A percentile compares a stretch with the other conserved stretches of the same genome.
phyloP scores from a whole-genome alignment of 2,113 vertebrate genomes.

The Nycticorax nycticorax region DNA sequence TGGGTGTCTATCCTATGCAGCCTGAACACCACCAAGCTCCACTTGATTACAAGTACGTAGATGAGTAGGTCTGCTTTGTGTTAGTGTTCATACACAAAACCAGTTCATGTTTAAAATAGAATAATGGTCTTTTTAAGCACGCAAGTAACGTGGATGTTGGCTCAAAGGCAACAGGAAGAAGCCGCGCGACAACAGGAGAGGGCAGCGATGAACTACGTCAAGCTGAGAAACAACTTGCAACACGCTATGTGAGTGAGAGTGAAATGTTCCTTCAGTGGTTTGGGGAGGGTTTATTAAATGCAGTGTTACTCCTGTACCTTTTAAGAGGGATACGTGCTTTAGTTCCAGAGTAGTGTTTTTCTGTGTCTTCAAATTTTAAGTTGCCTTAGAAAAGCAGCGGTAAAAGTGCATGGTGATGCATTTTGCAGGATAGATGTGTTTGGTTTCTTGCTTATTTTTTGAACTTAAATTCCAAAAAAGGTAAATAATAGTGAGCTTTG shows the following conservation, averaged over 20 bases:
- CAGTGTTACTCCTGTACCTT: not conserved
- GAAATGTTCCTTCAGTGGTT: not conserved
- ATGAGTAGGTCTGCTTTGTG: conserved; percentile 53
- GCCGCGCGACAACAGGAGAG: conserved; percentile 92
- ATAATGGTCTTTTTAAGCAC: conserved; percentile 86
- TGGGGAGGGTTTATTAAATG: not conserved
- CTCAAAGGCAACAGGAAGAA: conserved; percentile 96
- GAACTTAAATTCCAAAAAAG: not conserved
- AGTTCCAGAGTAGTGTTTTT: not conserved
- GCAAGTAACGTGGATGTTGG: conserved; percentile 99
- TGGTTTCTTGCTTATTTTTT: not conserved
- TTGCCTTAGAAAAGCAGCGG: not conserved
- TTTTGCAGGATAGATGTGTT: not conserved
- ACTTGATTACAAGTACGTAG: conserved; percentile 96
- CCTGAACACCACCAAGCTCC: conserved; percentile 92
- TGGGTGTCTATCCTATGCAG: conserved; percentile 93
- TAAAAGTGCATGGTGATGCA: not conserved
- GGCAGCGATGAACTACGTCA: conserved; percentile 95
- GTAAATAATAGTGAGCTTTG: not conserved
- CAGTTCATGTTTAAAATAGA: conserved; percentile 77
- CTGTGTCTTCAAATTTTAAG: not conserved
- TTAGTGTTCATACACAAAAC: conserved; percentile 67
- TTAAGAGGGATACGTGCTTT: not conserved
- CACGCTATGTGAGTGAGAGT: conserved; percentile 92
- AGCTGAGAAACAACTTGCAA: conserved; percentile 98